These are phyloP conservation scores for Amphibalanus amphitrite DNA, from an alignment of 1,140 invertebrate species.

Conservation along the genomic window DNA sequence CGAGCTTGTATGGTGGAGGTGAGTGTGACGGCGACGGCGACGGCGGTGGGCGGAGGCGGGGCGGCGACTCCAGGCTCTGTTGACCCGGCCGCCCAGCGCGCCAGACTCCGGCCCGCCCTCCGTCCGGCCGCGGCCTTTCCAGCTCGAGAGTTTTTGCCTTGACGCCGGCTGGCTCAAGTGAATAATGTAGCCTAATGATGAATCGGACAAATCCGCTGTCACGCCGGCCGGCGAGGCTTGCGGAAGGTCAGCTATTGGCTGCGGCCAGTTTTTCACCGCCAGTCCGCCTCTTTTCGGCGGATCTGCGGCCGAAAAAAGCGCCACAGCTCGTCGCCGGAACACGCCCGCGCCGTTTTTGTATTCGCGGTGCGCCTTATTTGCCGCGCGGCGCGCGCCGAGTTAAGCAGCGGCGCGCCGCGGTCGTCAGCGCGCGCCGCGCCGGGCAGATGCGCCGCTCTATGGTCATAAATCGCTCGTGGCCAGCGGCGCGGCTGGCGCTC, in stretches of 20 bases:
- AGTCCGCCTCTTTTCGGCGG: background rate
- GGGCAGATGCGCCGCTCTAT: background rate
- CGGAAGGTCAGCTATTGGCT: background rate
- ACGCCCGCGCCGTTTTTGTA: background rate
- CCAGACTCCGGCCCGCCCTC: no score
- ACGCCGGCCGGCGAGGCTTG: background rate
- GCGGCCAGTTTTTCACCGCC: background rate
- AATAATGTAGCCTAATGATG: slow-evolving; percentile 1
- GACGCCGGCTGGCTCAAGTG: background rate
- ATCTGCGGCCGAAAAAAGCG: background rate
- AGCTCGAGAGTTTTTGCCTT: background rate
- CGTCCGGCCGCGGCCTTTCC: background rate
- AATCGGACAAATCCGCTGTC: background rate
- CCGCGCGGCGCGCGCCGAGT: no score
- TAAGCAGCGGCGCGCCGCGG: background rate
- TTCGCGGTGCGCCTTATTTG: background rate
- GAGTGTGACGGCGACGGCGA: no score
- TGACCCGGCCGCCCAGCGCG: background rate
- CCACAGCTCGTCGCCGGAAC: background rate
- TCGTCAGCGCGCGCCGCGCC: background rate
- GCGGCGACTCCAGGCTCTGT: background rate
- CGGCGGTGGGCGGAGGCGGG: no score
- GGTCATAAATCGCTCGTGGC: background rate
- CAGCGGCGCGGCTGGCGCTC: background rate
- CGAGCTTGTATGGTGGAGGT: no score